Evolutionary conservation across 2,113 vertebrate species (phyloP).

Genomic region (Alouatta palliata): DNA sequence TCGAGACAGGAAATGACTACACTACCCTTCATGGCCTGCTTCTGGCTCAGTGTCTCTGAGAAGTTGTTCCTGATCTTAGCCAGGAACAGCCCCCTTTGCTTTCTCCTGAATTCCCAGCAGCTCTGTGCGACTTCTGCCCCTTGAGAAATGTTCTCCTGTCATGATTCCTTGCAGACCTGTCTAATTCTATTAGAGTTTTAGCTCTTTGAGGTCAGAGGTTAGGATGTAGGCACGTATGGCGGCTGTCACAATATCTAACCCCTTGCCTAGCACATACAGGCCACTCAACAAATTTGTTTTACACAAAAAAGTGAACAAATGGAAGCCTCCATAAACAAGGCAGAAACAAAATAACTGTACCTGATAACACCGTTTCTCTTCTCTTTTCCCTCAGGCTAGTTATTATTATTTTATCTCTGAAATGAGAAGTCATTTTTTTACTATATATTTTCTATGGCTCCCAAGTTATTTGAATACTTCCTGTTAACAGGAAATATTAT

Average conservation of each 20-base stretch:
- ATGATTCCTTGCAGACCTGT: neutral
- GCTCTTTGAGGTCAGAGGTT: neutral
- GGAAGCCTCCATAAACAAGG: neutral
- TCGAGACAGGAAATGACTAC: neutral
- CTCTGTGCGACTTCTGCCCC: neutral
- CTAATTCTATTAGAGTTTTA: neutral
- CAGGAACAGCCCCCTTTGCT: neutral
- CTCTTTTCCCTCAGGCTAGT: neutral
- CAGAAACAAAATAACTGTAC: neutral
- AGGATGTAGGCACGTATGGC: neutral
- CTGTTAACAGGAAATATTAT: neutral
- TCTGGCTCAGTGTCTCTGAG: neutral
- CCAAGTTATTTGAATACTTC: neutral
- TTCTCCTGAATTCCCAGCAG: neutral
- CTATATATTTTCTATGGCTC: neutral
- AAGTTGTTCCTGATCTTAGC: neutral
- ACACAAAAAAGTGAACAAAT: neutral
- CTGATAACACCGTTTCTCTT: neutral
- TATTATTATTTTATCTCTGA: neutral
- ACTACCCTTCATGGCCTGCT: fast-evolving
- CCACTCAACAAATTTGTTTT: neutral
- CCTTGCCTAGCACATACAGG: neutral
- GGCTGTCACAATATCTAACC: neutral
- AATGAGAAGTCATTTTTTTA: neutral
- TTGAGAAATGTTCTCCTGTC: neutral